These are phyloP conservation scores for Ptychobarbus kaznakovi DNA, from an alignment of 2,797 vertebrate genomes.

Conservation along the genomic window DNA sequence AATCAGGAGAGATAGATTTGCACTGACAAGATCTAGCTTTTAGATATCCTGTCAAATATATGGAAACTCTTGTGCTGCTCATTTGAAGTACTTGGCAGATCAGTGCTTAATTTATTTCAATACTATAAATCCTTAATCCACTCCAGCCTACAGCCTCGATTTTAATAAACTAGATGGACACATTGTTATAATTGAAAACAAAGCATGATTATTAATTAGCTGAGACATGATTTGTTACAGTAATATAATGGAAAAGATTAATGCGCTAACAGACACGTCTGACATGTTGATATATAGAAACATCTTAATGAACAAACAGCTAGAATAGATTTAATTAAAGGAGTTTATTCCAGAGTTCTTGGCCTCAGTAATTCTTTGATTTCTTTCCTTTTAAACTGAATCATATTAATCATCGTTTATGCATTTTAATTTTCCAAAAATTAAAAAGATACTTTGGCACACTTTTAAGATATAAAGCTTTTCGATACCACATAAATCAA, in stretches of 20 bases:
- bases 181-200: conserved; percentile 23
- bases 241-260: background rate
- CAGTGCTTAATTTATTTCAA: conserved; percentile 15
- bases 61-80: conserved; percentile 3
- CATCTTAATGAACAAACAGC: background rate
- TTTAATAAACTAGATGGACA: conserved; percentile 33
- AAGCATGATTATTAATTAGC: conserved; percentile 19
- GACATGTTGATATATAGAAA: conserved; percentile 27
- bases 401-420: background rate
- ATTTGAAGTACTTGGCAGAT: background rate
- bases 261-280: background rate
- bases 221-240: background rate
- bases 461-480: background rate
- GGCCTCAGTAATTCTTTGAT: background rate
- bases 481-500: background rate
- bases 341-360: background rate
- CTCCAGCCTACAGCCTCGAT: background rate
- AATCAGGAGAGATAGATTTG: background rate
- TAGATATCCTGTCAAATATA: background rate
- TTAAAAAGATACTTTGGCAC: background rate
- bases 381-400: background rate
- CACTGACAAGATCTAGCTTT: conserved; percentile 10
- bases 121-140: conserved; percentile 32
- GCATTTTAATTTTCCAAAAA: background rate
- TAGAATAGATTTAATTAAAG: background rate